These are phyloP conservation scores for Catalaphyllia jardinei DNA, from an alignment of 64 coral and sea anemone species.

Conservation along the genomic window DNA sequence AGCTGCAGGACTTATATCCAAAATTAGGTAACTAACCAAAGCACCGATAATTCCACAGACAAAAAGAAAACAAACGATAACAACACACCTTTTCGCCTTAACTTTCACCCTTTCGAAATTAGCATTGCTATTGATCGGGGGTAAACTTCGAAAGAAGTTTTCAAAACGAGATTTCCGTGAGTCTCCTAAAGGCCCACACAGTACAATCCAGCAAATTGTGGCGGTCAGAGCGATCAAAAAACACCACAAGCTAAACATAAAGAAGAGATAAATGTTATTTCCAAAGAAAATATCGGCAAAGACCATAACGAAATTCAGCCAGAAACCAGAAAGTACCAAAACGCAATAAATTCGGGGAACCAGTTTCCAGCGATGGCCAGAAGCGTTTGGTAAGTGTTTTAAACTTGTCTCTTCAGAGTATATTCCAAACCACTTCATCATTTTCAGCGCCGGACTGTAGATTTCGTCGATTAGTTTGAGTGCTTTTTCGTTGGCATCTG, in stretches of 20 bases:
- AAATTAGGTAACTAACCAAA: neutral
- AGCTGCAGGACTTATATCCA: neutral
- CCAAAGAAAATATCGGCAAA: neutral
- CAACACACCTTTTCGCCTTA: neutral
- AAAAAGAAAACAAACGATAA: neutral
- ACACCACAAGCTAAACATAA: neutral
- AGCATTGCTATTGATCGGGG: neutral
- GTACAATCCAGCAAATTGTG: neutral
- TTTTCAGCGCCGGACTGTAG: neutral
- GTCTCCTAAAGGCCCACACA: neutral
- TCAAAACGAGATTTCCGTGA: neutral
- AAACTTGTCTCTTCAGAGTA: neutral
- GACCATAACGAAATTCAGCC: neutral
- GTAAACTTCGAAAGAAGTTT: neutral
- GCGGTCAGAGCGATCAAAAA: neutral
- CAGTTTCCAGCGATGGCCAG: neutral
- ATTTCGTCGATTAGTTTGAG: neutral
- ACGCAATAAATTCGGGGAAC: neutral
- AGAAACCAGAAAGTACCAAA: neutral
- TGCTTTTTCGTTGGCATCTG: neutral
- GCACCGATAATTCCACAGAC: neutral
- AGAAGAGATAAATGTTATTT: neutral
- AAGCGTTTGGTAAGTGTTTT: neutral
- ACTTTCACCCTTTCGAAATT: neutral
- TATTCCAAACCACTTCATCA: conserved; percentile 24